A percentile compares a stretch with the other conserved stretches of the same genome.
Evolutionary conservation across 35 echinoderm and acorn worm genomes (phyloP).

Genomic region (Diadema setosum): DNA sequence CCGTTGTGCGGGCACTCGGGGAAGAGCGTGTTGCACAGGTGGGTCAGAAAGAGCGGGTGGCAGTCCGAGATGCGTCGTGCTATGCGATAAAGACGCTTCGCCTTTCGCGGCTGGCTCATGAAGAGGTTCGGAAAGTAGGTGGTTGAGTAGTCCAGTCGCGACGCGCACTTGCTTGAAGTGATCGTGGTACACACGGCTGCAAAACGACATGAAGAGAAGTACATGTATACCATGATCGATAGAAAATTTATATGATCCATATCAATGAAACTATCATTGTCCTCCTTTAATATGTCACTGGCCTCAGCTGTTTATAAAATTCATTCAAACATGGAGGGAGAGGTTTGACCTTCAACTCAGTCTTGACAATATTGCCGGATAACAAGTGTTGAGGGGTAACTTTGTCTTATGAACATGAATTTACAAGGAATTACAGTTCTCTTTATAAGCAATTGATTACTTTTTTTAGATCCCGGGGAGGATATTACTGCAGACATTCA

Average conservation of each 20-base stretch:
- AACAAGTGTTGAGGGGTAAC: too few species aligned
- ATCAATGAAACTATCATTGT: neutral
- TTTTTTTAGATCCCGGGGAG: too few species aligned
- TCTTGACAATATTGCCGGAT: too few species aligned
- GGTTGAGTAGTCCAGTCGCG: neutral
- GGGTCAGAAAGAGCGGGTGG: neutral
- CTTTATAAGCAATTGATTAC: too few species aligned
- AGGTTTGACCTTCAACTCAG: too few species aligned
- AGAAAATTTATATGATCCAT: neutral
- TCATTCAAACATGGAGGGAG: too few species aligned
- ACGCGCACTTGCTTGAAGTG: neutral
- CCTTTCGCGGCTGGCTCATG: neutral
- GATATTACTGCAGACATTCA: too few species aligned
- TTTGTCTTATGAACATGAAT: too few species aligned
- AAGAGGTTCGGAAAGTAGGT: constrained; percentile 27
- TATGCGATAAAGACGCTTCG: neutral
- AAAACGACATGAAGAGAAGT: neutral
- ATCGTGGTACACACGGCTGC: neutral
- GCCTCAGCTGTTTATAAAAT: too few species aligned
- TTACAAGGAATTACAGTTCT: too few species aligned
- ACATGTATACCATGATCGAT: neutral
- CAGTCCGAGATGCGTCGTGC: neutral
- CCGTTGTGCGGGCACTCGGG: neutral
- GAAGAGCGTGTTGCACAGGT: neutral
- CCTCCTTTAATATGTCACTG: too few species aligned